phyloP scores from a whole-genome alignment of 2,797 vertebrate species.

The Pipistrellus nathusii region DNA sequence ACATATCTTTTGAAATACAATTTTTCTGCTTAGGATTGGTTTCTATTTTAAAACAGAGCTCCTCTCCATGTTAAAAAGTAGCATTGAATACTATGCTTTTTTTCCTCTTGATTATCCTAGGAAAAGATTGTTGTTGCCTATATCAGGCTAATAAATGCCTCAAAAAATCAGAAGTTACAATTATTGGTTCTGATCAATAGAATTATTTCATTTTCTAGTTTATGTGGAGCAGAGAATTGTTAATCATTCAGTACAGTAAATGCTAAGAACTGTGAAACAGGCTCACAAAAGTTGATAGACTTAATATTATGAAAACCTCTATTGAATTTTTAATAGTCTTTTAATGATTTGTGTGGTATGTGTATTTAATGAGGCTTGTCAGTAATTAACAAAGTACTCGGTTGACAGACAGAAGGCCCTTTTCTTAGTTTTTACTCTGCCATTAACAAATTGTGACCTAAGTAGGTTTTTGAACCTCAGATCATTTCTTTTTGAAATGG shows the following conservation, averaged over 20 bases:
- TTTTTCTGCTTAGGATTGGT: conserved; percentile 29
- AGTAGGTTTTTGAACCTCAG: background rate
- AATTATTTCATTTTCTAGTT: conserved; percentile 64
- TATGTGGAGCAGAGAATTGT: conserved; percentile 58
- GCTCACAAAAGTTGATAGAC: background rate
- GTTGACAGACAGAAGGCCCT: background rate
- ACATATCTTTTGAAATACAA: conserved; percentile 2
- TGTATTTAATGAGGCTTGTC: conserved; percentile 47
- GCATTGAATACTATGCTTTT: background rate
- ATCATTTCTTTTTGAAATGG: background rate
- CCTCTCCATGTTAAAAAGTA: conserved; percentile 14
- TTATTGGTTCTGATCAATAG: conserved; percentile 36
- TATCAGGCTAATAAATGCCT: conserved; percentile 16
- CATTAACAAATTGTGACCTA: background rate
- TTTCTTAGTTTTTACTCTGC: background rate
- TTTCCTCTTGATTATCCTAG: conserved; percentile 23
- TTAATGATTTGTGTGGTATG: background rate
- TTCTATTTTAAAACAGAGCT: conserved; percentile 8
- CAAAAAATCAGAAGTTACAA: conserved; percentile 24
- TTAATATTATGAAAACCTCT: conserved; percentile 46
- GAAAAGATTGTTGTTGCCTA: background rate
- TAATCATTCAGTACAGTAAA: conserved; percentile 51
- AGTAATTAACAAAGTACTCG: background rate
- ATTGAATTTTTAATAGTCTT: conserved; percentile 17
- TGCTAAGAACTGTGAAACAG: background rate